Base-by-base conservation (phyloP, 2,113 vertebrate species). In the Brachyhypopomus occidentalis region DNA sequence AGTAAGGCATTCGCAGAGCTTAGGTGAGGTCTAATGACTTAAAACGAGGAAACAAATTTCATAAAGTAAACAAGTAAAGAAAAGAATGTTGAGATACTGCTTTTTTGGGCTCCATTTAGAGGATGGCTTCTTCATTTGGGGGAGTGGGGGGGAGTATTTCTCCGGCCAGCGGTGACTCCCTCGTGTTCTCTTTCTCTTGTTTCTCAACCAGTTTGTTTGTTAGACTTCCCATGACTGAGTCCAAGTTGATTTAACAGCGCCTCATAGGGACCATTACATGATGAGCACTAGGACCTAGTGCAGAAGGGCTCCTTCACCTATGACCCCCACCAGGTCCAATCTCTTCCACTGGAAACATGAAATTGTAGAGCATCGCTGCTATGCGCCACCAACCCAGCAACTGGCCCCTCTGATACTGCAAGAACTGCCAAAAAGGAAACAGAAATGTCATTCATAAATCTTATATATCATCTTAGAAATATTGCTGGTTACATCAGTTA, bases 91-190 rank as follows among this genome's bases (percentile, higher is more conserved):
- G 4, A 1, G 9, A 5, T 9, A 34, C 64, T 72, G 20, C 70
- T 16, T 38, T 75, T 64, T 55, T 55, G 41, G 20, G 34, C 72
- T 72, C 77, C 4, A 23, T 60, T 77, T 55, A 48, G 41, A 85
- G 14, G 62, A 85, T 83, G 84, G 79, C 80, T 85, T 85, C 76
- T 82, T 52, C 59, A 20, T 55, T 27, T 25, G 69, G 74, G 72
- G 63, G 72, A n/a, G n/a, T n/a, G n/a, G 19, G 14, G 17, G 19
- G 64, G 66, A 1, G 36, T n/a, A 12, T 23, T 69, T 80, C 67
- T 77, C 70, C 45, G 55, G 67, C 81, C 81, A 83, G 81, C 77
- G 36, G 80, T 36, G 74, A 55, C 66, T 69, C 66, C 4, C 30
- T 23, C 74, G 66, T 75, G 62, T 41, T 30, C 59, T n/a, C 16